These are phyloP conservation scores for Rallus crepitans DNA, from an alignment of 2,797 vertebrate species.

Conservation along the genomic window DNA sequence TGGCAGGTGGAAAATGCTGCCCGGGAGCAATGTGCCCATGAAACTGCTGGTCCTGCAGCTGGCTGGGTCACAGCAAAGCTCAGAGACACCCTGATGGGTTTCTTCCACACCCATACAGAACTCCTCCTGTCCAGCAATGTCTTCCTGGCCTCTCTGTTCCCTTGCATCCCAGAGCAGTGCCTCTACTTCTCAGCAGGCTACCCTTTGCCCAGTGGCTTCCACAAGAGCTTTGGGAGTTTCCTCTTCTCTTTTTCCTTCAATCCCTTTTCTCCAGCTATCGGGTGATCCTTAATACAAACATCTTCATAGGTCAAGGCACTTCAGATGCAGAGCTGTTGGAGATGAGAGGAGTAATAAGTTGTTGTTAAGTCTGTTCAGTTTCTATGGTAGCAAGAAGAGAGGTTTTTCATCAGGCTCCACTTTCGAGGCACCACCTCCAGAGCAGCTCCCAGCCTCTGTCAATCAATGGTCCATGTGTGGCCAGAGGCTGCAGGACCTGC, in stretches of 20 bases:
- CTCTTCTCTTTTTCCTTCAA: background rate
- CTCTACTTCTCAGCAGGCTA: background rate
- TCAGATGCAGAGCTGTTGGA: background rate
- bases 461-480: background rate
- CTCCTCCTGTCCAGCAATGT: background rate
- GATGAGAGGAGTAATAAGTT: slow-evolving; percentile 8
- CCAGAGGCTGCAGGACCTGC: background rate
- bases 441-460: background rate
- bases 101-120: background rate
- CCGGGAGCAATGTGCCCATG: background rate
- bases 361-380: slow-evolving; percentile 28
- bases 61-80: background rate
- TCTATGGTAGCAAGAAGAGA: slow-evolving; percentile 49
- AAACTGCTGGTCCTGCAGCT: background rate
- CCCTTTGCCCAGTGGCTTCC: background rate
- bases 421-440: background rate
- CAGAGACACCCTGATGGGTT: background rate
- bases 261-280: background rate
- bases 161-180: background rate
- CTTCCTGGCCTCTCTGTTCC: background rate
- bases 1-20: background rate
- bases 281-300: background rate
- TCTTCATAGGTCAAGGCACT: slow-evolving; percentile 28
- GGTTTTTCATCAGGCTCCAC: background rate
- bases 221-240: background rate